Conservation (phyloP, 2,888 invertebrate genomes). For the Conomelus anceps region DNA sequence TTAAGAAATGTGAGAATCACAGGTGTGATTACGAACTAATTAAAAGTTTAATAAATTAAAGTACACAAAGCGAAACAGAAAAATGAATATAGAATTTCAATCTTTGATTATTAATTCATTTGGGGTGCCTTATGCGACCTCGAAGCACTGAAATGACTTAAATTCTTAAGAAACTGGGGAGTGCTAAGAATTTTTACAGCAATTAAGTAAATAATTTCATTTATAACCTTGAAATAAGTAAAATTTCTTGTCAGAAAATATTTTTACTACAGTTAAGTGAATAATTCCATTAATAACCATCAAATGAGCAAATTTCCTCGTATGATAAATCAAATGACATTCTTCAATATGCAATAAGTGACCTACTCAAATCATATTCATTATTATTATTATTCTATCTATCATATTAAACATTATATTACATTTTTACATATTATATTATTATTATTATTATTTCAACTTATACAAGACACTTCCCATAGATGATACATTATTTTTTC, state of each 20-base stretch:
- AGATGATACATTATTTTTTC: no score
- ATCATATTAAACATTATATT: no score
- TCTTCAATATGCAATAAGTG: background rate
- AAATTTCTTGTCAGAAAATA: background rate
- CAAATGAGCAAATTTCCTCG: background rate
- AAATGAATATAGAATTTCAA: background rate
- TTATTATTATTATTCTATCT: no score
- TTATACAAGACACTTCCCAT: no score
- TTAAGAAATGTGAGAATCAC: background rate
- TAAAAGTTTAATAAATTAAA: background rate
- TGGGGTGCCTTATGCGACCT: background rate
- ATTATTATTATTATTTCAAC: no score
- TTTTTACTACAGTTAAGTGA: no score
- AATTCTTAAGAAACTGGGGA: background rate
- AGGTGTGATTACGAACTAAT: background rate
- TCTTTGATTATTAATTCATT: background rate
- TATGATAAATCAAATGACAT: background rate
- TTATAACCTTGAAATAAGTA: background rate
- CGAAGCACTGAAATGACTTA: background rate
- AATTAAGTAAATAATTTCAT: background rate
- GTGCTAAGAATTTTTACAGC: background rate
- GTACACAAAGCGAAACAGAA: no score
- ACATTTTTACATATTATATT: no score
- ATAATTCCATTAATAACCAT: background rate
- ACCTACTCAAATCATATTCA: background rate